Conservation (phyloP, 2,888 invertebrate species). For the Beris chalybata region DNA sequence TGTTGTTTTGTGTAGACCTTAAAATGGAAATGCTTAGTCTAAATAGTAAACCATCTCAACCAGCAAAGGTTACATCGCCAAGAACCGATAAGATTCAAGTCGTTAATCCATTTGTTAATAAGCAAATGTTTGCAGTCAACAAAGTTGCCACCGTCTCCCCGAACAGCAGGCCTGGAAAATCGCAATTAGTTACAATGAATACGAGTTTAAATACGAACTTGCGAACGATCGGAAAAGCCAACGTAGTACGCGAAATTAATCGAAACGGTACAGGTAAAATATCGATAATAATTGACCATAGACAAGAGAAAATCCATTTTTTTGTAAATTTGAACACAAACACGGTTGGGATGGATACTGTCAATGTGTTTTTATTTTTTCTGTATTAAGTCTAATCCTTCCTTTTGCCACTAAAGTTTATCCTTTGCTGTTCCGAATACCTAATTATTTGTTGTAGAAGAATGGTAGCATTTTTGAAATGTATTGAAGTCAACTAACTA, state of each 20-base stretch:
- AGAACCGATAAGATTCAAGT: slow-evolving; percentile 15
- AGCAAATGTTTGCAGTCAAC: neutral
- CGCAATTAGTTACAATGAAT: neutral
- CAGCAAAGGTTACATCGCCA: neutral
- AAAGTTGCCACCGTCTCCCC: neutral
- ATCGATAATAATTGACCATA: neutral
- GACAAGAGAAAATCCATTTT: too few species aligned
- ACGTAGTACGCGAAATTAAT: neutral
- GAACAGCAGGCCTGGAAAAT: neutral
- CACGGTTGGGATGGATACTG: too few species aligned
- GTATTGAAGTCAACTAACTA: neutral
- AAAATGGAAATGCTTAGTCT: slow-evolving; percentile 35
- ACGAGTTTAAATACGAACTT: slow-evolving; percentile 5
- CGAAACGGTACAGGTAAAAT: slow-evolving; percentile 15
- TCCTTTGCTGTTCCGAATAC: too few species aligned
- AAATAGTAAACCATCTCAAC: slow-evolving; percentile 9
- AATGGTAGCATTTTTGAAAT: neutral
- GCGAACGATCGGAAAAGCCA: neutral
- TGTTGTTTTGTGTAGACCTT: slow-evolving; percentile 40
- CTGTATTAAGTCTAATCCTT: too few species aligned
- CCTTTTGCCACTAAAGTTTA: too few species aligned
- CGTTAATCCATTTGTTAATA: slow-evolving; percentile 13
- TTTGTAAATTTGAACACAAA: too few species aligned
- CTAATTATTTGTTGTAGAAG: too few species aligned
- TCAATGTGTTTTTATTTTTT: too few species aligned